A percentile compares a stretch with the other conserved stretches of the same genome.
Evolutionary conservation across 2,113 vertebrate genomes (phyloP).

Genomic region (Chaetops frenatus): DNA sequence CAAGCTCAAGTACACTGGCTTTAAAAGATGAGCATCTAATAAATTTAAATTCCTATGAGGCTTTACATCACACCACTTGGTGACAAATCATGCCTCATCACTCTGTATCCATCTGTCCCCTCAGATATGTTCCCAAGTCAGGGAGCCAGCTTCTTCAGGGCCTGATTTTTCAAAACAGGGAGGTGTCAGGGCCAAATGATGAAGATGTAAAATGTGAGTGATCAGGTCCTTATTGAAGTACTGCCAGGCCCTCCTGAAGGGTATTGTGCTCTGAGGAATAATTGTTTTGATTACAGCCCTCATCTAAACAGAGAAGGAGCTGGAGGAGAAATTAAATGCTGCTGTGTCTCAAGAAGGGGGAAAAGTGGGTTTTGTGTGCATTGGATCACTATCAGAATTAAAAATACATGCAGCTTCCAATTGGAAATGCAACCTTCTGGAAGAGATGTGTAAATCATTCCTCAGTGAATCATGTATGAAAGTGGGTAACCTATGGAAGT

Average conservation of each 20-base stretch:
- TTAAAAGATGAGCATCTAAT: constrained; percentile 35
- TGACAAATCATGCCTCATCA: constrained; percentile 30
- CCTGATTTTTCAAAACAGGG: neutral
- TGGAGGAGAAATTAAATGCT: neutral
- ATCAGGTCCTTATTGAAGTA: neutral
- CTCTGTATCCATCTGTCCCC: constrained; percentile 15
- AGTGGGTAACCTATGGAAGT: neutral
- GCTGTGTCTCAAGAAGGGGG: neutral
- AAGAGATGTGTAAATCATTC: neutral
- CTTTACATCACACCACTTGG: neutral
- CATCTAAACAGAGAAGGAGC: neutral
- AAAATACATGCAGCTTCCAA: neutral
- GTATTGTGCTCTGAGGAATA: neutral
- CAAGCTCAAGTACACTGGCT: neutral
- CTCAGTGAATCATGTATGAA: neutral
- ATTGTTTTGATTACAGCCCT: neutral
- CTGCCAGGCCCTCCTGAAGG: neutral
- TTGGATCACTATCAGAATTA: constrained; percentile 38
- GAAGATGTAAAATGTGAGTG: neutral
- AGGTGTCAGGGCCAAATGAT: neutral
- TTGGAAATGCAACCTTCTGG: constrained; percentile 10
- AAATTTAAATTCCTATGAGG: neutral
- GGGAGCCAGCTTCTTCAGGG: neutral
- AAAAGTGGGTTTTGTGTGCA: neutral
- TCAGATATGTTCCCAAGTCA: neutral